Percentiles rank a stretch among this genome's conserved stretches.
Evolutionary conservation across 2,797 vertebrate genomes (phyloP).

Genomic region (Phoebastria nigripes): DNA sequence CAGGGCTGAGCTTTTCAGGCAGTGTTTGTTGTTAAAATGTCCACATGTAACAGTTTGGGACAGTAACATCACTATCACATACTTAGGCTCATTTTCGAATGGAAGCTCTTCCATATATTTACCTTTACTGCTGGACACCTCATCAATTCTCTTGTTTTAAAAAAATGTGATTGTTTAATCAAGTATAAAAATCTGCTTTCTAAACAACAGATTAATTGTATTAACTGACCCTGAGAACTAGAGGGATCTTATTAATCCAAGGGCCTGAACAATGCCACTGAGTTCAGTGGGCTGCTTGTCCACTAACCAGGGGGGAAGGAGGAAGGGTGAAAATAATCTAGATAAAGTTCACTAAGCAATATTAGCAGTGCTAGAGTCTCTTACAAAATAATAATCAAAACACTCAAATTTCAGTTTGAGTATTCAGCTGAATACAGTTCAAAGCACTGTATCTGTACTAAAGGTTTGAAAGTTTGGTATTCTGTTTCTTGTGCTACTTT

Average conservation of each 20-base stretch:
- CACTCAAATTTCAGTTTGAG: neutral
- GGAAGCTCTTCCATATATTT: neutral
- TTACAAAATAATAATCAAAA: neutral
- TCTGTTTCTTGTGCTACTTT: neutral
- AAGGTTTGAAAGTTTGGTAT: neutral
- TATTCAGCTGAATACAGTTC: neutral
- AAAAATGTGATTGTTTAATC: neutral
- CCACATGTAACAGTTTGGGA: neutral
- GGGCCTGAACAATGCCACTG: neutral
- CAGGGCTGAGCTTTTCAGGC: neutral
- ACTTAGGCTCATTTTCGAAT: neutral
- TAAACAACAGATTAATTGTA: neutral
- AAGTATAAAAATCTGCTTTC: neutral
- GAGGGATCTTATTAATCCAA: neutral
- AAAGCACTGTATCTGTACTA: neutral
- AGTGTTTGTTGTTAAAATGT: neutral
- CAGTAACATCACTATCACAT: neutral
- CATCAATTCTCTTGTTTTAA: neutral
- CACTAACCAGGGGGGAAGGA: neutral
- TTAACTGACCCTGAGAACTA: constrained; percentile 13
- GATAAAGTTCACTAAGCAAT: neutral
- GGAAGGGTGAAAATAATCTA: neutral
- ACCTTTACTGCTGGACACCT: neutral
- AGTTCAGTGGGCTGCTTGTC: constrained; percentile 33
- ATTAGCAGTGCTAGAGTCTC: neutral